phyloP scores from a whole-genome alignment of 2,888 invertebrate genomes.

The Nephrotoma appendiculata region DNA sequence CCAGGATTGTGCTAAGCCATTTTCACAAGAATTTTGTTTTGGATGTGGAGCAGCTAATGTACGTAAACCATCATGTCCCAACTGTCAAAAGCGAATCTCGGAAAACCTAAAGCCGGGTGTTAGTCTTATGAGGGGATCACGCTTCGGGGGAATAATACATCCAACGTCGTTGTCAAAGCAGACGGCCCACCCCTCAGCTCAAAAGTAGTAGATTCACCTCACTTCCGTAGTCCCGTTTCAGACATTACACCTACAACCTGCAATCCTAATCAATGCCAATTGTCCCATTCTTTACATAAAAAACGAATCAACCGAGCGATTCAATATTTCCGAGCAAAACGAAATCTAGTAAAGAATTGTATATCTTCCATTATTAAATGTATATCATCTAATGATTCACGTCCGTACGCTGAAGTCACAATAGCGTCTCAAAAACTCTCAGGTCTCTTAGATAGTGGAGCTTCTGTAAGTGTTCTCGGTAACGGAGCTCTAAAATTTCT shows the following conservation, averaged over 20 bases:
- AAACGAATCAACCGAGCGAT: background rate
- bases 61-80: background rate
- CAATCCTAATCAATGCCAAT: too few relatives aligned
- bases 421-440: background rate
- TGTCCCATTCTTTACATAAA: too few relatives aligned
- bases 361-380: background rate
- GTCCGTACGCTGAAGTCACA: background rate
- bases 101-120: too few relatives aligned
- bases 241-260: too few relatives aligned
- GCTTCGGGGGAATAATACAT: too few relatives aligned
- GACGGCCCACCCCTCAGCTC: too few relatives aligned
- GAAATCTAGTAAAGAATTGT: background rate
- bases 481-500: background rate
- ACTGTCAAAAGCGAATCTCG: background rate
- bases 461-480: too few relatives aligned
- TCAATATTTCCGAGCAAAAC: background rate
- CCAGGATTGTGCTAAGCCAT: background rate
- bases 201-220: too few relatives aligned
- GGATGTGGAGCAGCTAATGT: background rate
- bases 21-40: background rate
- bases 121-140: too few relatives aligned
- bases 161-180: too few relatives aligned
- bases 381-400: background rate
- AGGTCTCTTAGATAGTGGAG: too few relatives aligned
- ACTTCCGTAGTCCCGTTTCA: too few relatives aligned